Evolutionary conservation across 2,797 vertebrate species (phyloP).

Genomic region (Microctenopoma steveboyesi): DNA sequence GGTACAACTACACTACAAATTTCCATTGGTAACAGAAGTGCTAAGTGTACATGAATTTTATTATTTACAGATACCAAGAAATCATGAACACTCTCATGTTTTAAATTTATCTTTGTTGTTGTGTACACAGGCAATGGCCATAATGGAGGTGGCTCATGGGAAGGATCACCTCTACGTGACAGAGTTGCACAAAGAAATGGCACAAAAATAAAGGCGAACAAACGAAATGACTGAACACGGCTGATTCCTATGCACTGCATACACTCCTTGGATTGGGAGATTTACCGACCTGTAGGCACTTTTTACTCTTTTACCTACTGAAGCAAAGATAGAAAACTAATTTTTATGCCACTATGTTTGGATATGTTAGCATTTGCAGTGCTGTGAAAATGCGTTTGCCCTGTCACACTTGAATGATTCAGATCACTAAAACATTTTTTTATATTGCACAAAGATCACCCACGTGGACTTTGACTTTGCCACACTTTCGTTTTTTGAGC

Average conservation of each 20-base stretch:
- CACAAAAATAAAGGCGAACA: constrained; percentile 73
- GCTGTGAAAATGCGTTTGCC: too few relatives aligned
- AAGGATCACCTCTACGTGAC: constrained; percentile 91
- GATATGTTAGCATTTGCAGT: neutral
- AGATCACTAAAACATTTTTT: too few relatives aligned
- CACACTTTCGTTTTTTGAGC: too few relatives aligned
- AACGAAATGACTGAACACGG: neutral
- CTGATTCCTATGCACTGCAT: constrained; percentile 23
- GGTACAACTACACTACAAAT: neutral
- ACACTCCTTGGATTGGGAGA: constrained; percentile 18
- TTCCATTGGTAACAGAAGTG: neutral
- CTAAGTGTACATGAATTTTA: too few relatives aligned
- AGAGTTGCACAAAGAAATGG: constrained; percentile 89
- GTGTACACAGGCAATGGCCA: constrained; percentile 86
- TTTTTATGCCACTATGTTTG: constrained; percentile 18
- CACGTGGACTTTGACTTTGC: too few relatives aligned
- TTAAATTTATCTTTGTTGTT: constrained; percentile 15
- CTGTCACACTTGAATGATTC: too few relatives aligned
- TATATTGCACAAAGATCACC: too few relatives aligned
- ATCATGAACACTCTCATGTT: neutral
- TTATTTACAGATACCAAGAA: neutral
- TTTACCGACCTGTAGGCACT: constrained; percentile 32
- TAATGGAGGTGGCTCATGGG: constrained; percentile 96
- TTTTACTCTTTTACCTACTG: constrained; percentile 20
- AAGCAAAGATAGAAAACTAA: constrained; percentile 7